Percentiles rank a stretch among this genome's conserved stretches.
These are phyloP conservation scores for Gallirallus australis DNA, from an alignment of 2,797 vertebrate species.

Conservation along the genomic window DNA sequence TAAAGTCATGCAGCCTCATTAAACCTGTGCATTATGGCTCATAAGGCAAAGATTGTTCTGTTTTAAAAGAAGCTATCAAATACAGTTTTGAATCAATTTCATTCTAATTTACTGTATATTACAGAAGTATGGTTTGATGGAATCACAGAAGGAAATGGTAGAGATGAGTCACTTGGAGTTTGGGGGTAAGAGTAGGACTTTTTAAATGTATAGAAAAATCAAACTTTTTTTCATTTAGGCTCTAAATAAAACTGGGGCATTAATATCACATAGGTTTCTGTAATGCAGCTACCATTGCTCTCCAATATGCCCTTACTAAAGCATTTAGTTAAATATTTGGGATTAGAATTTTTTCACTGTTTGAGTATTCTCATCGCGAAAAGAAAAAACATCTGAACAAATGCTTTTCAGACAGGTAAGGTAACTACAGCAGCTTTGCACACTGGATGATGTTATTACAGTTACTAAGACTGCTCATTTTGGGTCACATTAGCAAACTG, in stretches of 20 bases:
- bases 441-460: neutral
- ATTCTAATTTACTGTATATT: neutral
- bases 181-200: neutral
- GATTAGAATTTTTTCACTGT: neutral
- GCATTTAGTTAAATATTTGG: neutral
- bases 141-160: neutral
- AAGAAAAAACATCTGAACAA: neutral
- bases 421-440: neutral
- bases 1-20: neutral
- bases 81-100: neutral
- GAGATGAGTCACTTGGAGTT: neutral
- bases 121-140: neutral
- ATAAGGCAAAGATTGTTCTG: neutral
- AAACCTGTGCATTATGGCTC: neutral
- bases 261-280: neutral
- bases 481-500: neutral
- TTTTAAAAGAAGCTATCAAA: neutral
- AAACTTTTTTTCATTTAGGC: neutral
- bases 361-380: neutral
- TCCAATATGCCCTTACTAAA: neutral
- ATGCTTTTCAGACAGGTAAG: neutral
- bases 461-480: neutral
- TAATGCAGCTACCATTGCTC: neutral
- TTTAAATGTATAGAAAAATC: neutral
- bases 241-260: neutral